phyloP scores from a whole-genome alignment of 1,140 invertebrate species.

The Plutomurus gul region DNA sequence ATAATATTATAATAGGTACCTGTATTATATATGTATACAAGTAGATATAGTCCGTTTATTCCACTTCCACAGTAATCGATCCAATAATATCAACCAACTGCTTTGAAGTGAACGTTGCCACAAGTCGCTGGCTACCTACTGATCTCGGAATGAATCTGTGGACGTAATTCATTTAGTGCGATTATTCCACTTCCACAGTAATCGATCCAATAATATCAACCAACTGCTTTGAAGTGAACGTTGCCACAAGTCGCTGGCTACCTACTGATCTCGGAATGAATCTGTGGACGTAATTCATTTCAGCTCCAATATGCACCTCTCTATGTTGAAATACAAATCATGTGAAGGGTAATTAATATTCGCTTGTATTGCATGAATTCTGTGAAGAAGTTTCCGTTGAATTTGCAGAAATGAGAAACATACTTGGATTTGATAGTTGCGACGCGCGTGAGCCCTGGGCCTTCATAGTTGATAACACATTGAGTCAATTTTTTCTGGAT shows the following conservation, averaged over 20 bases:
- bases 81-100: conserved; percentile 70
- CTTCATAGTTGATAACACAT: conserved; percentile 70
- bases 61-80: conserved; percentile 62
- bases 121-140: conserved; percentile 62
- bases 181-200: conserved; percentile 58
- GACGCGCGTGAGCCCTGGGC: conserved; percentile 67
- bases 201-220: conserved; percentile 69
- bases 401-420: background rate
- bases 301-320: conserved; percentile 62
- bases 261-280: conserved; percentile 63
- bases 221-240: conserved; percentile 68
- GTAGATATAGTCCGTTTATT: background rate
- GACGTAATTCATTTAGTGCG: background rate
- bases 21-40: background rate
- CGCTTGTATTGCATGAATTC: background rate
- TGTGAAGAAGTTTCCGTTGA: too few species aligned
- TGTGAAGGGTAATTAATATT: background rate
- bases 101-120: conserved; percentile 69
- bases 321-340: conserved; percentile 53
- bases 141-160: conserved; percentile 61
- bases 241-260: conserved; percentile 65
- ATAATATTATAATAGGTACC: too few species aligned
- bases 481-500: conserved; percentile 65
- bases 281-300: conserved; percentile 62
- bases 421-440: conserved; percentile 62